Evolutionary conservation across 1,140 invertebrate genomes (phyloP), one percentile per base, ranked within the genome.

Genomic region (Drosophila kikkawai): DNA sequence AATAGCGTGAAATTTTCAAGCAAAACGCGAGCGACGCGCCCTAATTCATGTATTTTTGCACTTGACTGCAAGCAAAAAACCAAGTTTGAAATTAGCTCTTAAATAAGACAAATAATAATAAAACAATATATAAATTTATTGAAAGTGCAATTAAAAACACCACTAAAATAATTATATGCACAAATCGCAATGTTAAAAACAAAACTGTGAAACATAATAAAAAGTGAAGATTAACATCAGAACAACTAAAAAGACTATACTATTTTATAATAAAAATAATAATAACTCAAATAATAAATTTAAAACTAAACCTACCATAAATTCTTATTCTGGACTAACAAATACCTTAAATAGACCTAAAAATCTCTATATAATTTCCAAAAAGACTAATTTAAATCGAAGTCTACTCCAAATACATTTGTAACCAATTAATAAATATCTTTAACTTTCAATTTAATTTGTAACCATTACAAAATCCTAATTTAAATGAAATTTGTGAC

Each of bases 21-120:
- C 50, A 37, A 75, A 56, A 61, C 39, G 64, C 74, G 53, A 58
- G 64, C 74, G 73, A 63, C 76, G 76, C 76, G 76, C 76, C 76
- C 76, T 63, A 44, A 79, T 74, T 75, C 53, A 32, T 22, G 22
- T 19, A 11, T 34, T 59, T 66, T 57, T 67, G 68, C 17, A 44
- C 32, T 13, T 15, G 11, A 12, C n/a, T n/a, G 45, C 11, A 41
- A n/a, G 26, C 6, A 6, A n/a, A 37, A 36, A 15, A 11, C 11
- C 51, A 45, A 39, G 39, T 36, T 47, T 13, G 5, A 50, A 32
- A 50, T 34, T 15, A n/a, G 8, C 13, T 22, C 8, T 9, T 0
- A n/a, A n/a, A 58, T 1, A 17, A n/a, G 7, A 34, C 7, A 48
- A 32, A 19, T 19, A 4, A 34, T 17, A 3, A 1, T 12, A n/a